Evolutionary conservation across 2,888 invertebrate genomes (phyloP).

Genomic region (Strigamia crassipes): DNA sequence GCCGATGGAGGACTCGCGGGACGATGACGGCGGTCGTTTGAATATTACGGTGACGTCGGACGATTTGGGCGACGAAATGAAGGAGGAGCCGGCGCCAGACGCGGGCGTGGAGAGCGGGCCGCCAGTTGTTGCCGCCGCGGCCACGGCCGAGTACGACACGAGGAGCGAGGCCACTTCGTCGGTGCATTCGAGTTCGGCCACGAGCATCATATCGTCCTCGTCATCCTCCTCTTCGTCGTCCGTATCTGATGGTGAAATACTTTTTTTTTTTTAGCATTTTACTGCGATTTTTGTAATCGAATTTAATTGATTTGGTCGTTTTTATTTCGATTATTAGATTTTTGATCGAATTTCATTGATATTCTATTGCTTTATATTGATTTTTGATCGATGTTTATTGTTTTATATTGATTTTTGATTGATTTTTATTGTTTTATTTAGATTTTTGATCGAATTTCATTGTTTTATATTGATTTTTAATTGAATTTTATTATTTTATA

Average conservation of each 20-base stretch:
- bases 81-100: background rate
- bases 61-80: conserved; percentile 30
- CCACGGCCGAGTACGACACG: conserved; percentile 14
- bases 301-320: background rate
- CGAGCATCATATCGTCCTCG: background rate
- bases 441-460: too few relatives aligned
- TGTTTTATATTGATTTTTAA: too few relatives aligned
- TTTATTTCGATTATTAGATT: too few relatives aligned
- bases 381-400: too few relatives aligned
- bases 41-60: conserved; percentile 36
- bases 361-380: too few relatives aligned
- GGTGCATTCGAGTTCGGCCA: background rate
- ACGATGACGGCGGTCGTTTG: conserved; percentile 13
- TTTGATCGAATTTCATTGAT: too few relatives aligned
- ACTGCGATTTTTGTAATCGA: background rate
- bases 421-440: too few relatives aligned
- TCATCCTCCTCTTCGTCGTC: background rate
- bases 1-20: background rate
- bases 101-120: background rate
- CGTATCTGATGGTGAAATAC: background rate
- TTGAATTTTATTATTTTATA: too few relatives aligned
- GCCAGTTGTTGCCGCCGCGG: background rate
- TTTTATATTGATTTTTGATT: too few relatives aligned
- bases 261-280: too few relatives aligned
- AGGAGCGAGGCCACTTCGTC: conserved; percentile 43